These are phyloP conservation scores for Patella depressa DNA, from an alignment of 2,888 invertebrate genomes.

Conservation along the genomic window DNA sequence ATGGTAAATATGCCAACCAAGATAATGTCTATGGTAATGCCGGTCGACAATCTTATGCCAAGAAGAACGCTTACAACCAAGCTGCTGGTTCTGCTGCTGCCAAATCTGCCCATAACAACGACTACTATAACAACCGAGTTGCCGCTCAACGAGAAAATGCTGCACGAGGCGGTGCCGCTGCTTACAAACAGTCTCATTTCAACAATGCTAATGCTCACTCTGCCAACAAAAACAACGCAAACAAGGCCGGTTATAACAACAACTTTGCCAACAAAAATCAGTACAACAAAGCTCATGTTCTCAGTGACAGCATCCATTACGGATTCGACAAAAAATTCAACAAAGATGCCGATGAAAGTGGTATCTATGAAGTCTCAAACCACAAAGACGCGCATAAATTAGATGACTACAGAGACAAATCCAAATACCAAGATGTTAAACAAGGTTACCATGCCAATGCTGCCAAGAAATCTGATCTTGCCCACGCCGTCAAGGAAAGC, in stretches of 20 bases:
- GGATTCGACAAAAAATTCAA: conserved; percentile 34
- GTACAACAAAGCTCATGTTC: conserved; percentile 31
- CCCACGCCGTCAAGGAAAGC: conserved; percentile 32
- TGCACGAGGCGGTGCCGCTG: conserved; percentile 1
- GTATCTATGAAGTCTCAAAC: conserved; percentile 33
- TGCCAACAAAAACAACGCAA: conserved; percentile 23
- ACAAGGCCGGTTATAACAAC: conserved; percentile 31
- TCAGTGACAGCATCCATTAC: conserved; percentile 33
- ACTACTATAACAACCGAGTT: conserved; percentile 1
- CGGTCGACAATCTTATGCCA: neutral
- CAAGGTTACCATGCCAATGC: conserved; percentile 28
- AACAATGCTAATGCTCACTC: conserved; percentile 11
- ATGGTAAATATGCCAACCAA: neutral
- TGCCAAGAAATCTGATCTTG: conserved; percentile 27
- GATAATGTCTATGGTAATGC: conserved; percentile 2
- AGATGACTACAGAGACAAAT: conserved; percentile 29
- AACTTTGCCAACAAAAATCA: conserved; percentile 32
- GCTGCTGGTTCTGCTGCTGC: conserved; percentile 10
- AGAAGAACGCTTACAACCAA: neutral
- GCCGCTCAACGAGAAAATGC: neutral
- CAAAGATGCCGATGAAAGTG: conserved; percentile 19
- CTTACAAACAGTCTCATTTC: neutral
- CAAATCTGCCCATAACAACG: neutral
- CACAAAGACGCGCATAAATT: conserved; percentile 26
- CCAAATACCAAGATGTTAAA: conserved; percentile 27